Evolutionary conservation across 2,888 invertebrate genomes (phyloP), one percentile per base, ranked within the genome.

Genomic region (Biston betularia): DNA sequence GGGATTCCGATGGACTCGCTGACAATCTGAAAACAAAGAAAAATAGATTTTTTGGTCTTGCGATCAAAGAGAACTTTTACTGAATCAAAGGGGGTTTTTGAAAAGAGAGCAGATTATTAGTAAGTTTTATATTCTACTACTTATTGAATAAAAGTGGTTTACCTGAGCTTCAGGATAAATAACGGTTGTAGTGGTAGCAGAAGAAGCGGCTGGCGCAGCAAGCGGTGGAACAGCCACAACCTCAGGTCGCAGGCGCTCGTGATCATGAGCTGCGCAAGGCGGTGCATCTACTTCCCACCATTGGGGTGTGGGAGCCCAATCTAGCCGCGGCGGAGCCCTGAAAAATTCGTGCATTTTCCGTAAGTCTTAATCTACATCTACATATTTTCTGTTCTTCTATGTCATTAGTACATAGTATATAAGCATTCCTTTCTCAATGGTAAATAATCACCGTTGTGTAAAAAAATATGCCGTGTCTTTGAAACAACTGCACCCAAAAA

Each of bases 1-100:
- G 99, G 98, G 75, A 99, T 98, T 62, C 97, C 96, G 73, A 99
- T 97, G 75, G 98, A 97, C 91, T 99, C 99, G 90, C 98, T 99
- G n/a, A 99, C 96, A 82, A 99, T 98, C 98, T 98, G 94, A 55
- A 82, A 82, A 69, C 71, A 59, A n/a, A 12, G 42, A 11, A 15
- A 14, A 15, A 1, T 45, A 0, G 0, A 0, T 40, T 33, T 10
- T 15, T 38, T 4, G 15, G 54, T 24, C 6, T 0, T 0, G 12
- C 6, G 11, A 24, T 24, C 6, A 7, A 49, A 10, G 6, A 33
- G 33, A 11, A 49, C 49, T 12, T 44, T 24, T 24, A 1, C 24
- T 44, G 44, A 12, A 44, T 44, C 44, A 6, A 44, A 12, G 12
- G 5, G 45, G 8, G 14, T 14, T 38, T 38, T 1, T 38, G 1